phyloP scores from a whole-genome alignment of 37 sponge, comb jelly and placozoan genomes.

The Eunapius fragilis region DNA sequence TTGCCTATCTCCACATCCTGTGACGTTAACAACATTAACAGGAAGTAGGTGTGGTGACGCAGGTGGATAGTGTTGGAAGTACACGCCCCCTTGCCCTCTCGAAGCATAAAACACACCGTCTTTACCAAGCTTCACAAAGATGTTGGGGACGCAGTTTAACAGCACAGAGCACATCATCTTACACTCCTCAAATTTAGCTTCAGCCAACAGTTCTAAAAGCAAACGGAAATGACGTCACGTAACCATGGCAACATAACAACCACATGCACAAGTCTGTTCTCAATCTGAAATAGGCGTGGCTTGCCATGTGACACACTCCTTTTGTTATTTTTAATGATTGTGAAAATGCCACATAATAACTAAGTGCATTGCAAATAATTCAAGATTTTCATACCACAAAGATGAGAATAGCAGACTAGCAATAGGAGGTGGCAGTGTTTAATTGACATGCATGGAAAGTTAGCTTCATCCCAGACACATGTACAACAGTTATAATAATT shows the following conservation, averaged over 20 bases:
- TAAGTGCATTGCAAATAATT: too few relatives aligned
- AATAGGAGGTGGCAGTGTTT: too few relatives aligned
- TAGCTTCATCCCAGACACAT: not conserved
- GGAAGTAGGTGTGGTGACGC: slow-evolving; percentile 48
- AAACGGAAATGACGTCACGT: not conserved
- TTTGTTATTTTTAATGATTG: not conserved
- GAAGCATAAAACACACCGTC: slow-evolving; percentile 69
- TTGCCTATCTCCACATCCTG: slow-evolving; percentile 92
- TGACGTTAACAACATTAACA: slow-evolving; percentile 69
- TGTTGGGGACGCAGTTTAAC: slow-evolving; percentile 38
- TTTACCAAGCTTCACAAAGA: slow-evolving; percentile 82
- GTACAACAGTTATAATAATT: too few relatives aligned
- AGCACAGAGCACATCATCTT: slow-evolving; percentile 29
- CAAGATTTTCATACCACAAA: too few relatives aligned
- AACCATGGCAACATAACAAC: not conserved
- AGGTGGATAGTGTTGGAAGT: slow-evolving; percentile 55
- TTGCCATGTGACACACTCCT: too few relatives aligned
- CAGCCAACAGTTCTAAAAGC: slow-evolving; percentile 22
- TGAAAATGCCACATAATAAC: too few relatives aligned
- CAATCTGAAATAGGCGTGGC: too few relatives aligned
- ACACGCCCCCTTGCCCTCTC: slow-evolving; percentile 14
- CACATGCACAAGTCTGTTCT: not conserved
- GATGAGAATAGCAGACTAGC: too few relatives aligned
- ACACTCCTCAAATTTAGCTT: slow-evolving; percentile 53
- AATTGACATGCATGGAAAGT: too few relatives aligned